Conservation (phyloP, 2,113 vertebrate species). For the Murina feae region DNA sequence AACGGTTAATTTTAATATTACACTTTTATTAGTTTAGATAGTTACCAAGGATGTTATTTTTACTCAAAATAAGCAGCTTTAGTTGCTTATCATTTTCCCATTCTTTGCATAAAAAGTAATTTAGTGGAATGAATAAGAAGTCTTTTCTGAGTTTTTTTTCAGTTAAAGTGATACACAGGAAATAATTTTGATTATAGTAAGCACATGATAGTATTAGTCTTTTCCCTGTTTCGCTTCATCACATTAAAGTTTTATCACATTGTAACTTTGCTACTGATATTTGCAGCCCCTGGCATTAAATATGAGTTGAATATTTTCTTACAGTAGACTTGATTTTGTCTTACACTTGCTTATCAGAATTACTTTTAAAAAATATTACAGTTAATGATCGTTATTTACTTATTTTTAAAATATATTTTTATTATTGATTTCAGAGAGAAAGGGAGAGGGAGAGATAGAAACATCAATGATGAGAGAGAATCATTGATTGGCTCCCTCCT, state of each 20-base stretch:
- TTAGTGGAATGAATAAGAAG: neutral
- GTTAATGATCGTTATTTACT: neutral
- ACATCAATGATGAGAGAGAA: too few relatives aligned
- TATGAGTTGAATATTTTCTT: neutral
- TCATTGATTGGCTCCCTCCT: too few relatives aligned
- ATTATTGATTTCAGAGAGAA: too few relatives aligned
- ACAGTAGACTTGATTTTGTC: constrained; percentile 13
- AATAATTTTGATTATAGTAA: constrained; percentile 26
- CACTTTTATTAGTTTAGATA: too few relatives aligned
- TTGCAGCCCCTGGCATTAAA: neutral
- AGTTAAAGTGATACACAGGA: neutral
- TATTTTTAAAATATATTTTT: too few relatives aligned
- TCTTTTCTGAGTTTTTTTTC: neutral
- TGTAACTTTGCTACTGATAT: constrained; percentile 3
- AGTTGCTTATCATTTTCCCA: neutral
- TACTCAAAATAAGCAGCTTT: constrained; percentile 5
- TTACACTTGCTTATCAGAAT: constrained; percentile 17
- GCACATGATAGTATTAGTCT: neutral
- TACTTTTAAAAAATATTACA: neutral
- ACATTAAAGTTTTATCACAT: neutral
- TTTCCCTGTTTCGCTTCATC: neutral
- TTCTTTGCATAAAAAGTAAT: constrained; percentile 1
- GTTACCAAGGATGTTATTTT: neutral
- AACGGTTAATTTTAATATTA: too few relatives aligned
- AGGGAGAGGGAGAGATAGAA: too few relatives aligned